Percentiles rank a stretch among this genome's conserved stretches.
These are phyloP conservation scores for Acleris emargana DNA, from an alignment of 2,888 invertebrate species.

Conservation along the genomic window DNA sequence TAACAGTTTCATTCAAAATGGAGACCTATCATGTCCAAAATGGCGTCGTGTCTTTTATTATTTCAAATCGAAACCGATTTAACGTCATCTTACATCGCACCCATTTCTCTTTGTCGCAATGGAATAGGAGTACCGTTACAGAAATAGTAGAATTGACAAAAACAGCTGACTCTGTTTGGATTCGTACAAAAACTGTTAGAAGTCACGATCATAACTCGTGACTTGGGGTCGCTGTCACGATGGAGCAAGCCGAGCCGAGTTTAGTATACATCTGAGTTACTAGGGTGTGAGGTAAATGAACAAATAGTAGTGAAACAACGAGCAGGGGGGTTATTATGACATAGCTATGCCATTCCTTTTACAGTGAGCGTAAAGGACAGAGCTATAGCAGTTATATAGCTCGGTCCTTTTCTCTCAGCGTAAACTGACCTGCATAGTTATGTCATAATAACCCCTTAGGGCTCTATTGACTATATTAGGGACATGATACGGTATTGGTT, in stretches of 20 bases:
- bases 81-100: conserved; percentile 37
- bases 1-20: neutral
- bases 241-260: conserved; percentile 44
- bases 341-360: too few species aligned
- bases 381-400: too few species aligned
- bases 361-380: too few species aligned
- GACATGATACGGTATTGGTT: too few species aligned
- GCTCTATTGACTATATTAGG: too few species aligned
- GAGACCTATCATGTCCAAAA: neutral
- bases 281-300: neutral
- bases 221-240: conserved; percentile 57
- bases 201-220: conserved; percentile 70
- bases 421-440: too few species aligned
- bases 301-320: too few species aligned
- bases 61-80: conserved; percentile 8
- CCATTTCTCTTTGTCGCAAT: conserved; percentile 24
- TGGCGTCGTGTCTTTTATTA: neutral
- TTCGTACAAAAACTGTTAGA: conserved; percentile 41
- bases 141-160: conserved; percentile 29
- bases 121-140: conserved; percentile 35
- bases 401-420: too few species aligned
- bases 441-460: too few species aligned
- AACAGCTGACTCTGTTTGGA: conserved; percentile 26
- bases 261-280: conserved; percentile 1
- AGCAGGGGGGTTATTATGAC: too few species aligned